These are phyloP conservation scores for Strigops habroptila DNA, from an alignment of 2,113 vertebrate genomes.

Conservation along the genomic window DNA sequence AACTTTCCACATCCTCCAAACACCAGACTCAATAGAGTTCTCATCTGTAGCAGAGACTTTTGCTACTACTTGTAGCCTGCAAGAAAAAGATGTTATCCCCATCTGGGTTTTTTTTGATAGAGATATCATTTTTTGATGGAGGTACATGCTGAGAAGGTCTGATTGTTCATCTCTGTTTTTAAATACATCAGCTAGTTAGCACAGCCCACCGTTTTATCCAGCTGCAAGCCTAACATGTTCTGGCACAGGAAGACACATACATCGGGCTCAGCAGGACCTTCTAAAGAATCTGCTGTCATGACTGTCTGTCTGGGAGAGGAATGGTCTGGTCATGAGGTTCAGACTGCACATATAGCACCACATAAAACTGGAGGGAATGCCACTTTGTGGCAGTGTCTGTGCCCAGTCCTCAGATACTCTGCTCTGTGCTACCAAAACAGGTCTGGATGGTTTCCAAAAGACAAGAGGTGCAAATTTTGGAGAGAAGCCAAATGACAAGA, in stretches of 20 bases:
- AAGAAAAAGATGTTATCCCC: not conserved
- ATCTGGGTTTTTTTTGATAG: not conserved
- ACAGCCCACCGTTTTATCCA: constrained; percentile 4
- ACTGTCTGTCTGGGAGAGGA: not conserved
- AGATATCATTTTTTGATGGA: not conserved
- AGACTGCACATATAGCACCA: not conserved
- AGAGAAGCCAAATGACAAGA: constrained; percentile 54
- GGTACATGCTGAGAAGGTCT: not conserved
- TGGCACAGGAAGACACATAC: not conserved
- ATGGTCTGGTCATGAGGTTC: not conserved
- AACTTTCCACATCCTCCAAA: not conserved
- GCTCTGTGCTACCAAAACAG: not conserved
- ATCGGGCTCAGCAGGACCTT: constrained; percentile 3
- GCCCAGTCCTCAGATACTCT: not conserved
- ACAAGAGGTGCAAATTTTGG: not conserved
- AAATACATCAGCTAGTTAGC: constrained; percentile 12
- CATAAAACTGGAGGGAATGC: not conserved
- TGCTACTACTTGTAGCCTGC: not conserved
- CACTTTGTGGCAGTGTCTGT: not conserved
- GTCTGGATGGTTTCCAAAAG: constrained; percentile 28
- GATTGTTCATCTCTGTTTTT: not conserved
- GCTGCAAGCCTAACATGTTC: not conserved
- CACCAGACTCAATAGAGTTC: not conserved
- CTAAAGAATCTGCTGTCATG: not conserved
- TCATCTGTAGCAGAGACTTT: not conserved